A percentile compares a stretch with the other conserved stretches of the same genome.
These are phyloP conservation scores for Loripinus fragilis DNA, from an alignment of 2,888 invertebrate species.

Conservation along the genomic window DNA sequence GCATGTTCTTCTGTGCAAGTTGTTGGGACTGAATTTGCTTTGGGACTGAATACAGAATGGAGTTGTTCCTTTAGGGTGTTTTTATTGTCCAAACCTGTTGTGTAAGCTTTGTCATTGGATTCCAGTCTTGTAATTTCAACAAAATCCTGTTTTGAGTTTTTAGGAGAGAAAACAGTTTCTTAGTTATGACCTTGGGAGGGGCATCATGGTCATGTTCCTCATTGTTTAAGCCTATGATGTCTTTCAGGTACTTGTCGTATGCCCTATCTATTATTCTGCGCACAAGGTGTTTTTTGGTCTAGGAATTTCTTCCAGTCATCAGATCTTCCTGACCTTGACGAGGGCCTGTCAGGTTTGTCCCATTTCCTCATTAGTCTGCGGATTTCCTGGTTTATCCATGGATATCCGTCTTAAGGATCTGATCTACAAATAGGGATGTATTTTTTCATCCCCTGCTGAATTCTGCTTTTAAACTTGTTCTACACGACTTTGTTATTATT, in stretches of 20 bases:
- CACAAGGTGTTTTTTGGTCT: neutral
- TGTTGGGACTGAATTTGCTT: no score
- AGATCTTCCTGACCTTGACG: neutral
- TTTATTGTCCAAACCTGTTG: no score
- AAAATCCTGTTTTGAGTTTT: no score
- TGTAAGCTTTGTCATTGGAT: no score
- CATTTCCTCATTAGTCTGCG: neutral
- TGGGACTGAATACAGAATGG: no score
- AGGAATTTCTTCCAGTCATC: neutral
- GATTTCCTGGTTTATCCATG: constrained; percentile 1
- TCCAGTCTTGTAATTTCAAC: no score
- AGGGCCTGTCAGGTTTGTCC: neutral
- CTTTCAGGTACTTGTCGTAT: neutral
- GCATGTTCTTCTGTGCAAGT: no score
- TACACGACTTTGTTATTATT: no score
- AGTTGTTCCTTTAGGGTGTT: no score
- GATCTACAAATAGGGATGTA: neutral
- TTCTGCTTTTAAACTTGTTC: constrained; percentile 1
- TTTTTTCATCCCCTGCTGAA: neutral
- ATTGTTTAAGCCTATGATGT: neutral
- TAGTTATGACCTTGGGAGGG: neutral
- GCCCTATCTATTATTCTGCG: neutral
- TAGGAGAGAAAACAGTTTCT: no score
- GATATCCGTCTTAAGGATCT: neutral
- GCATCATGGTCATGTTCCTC: neutral